Conservation (phyloP, 2,113 vertebrate genomes). For the Azemiops feae region DNA sequence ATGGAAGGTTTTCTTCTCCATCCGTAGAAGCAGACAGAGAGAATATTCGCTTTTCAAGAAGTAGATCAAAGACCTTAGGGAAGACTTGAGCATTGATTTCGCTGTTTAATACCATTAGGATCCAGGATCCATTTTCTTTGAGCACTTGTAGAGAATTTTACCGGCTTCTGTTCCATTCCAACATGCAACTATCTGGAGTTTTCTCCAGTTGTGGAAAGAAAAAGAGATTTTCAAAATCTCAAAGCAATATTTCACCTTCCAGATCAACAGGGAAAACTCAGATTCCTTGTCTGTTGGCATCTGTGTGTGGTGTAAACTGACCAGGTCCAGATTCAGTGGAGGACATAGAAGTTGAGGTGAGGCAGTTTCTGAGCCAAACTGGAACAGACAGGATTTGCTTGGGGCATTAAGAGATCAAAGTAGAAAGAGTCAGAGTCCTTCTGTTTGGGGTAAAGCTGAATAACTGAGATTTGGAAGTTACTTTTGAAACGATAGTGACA, state of each 20-base stretch:
- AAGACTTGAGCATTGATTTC: slow-evolving; percentile 17
- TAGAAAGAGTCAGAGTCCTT: slow-evolving; percentile 5
- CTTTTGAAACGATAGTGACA: background rate
- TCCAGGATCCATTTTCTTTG: background rate
- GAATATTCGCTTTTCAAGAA: slow-evolving; percentile 35
- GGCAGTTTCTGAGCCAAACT: background rate
- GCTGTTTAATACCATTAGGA: background rate
- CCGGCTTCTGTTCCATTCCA: background rate
- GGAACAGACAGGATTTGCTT: background rate
- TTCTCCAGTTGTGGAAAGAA: background rate
- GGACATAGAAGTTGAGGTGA: background rate
- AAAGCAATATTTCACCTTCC: background rate
- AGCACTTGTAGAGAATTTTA: background rate
- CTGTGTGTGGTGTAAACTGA: background rate
- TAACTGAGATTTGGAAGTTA: background rate
- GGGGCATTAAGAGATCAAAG: background rate
- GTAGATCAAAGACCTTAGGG: slow-evolving; percentile 30
- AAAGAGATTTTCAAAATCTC: background rate
- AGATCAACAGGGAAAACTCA: background rate
- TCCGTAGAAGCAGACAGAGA: slow-evolving; percentile 16
- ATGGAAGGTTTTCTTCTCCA: background rate
- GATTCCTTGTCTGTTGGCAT: background rate
- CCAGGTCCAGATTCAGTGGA: background rate
- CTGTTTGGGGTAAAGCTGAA: slow-evolving; percentile 17
- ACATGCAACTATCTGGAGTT: background rate